Base-by-base conservation (phyloP, 2,888 invertebrate species). In the Conus canariensis region DNA sequence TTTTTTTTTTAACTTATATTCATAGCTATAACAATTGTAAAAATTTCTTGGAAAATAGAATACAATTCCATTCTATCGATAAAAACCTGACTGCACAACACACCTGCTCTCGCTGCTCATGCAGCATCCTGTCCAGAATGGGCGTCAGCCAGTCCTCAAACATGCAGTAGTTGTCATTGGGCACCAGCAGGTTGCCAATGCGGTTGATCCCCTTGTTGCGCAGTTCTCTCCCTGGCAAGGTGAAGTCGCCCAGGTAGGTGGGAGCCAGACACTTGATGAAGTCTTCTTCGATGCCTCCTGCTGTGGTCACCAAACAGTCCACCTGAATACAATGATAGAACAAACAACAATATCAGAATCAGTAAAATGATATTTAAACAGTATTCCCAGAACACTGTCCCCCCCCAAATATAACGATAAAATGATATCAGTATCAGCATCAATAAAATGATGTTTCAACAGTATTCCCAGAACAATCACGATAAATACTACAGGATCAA, bases 111-210 rank as follows among this genome's bases (percentile, higher is more conserved):
- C 97, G 97, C 96, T 99, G 99, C 95, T 99, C 99, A 82, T 97
- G 96, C 12, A 99, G 96, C 98, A 99, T 98, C 96, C 98, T 97
- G 95, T 99, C 98, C 7, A 99, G 97, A 92, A 98, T 97, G 0
- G 99, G 99, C 97, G 98, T 98, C 0, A 99, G 97, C 99, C 99
- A 99, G 95, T 99, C 98, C 96, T 99, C 99, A 97, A 99, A 99
- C 93, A 97, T 97, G 95, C 99, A 99, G 96, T 99, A 99, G 96
- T 99, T 99, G 94, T 99, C 98, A 97, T 99, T 99, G 1, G 99
- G 99, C 0, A 99, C 99, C 87, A 99, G 97, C 83, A 99, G 97
- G 96, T 99, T 99, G 74, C 98, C 98, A 93, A 98, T 98, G 92
- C 98, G 97, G 96, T 99, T 99, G 89, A 99, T 98, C 9, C 99